Base-by-base conservation (phyloP, 2,888 invertebrate species). In the Agrilus mali region DNA sequence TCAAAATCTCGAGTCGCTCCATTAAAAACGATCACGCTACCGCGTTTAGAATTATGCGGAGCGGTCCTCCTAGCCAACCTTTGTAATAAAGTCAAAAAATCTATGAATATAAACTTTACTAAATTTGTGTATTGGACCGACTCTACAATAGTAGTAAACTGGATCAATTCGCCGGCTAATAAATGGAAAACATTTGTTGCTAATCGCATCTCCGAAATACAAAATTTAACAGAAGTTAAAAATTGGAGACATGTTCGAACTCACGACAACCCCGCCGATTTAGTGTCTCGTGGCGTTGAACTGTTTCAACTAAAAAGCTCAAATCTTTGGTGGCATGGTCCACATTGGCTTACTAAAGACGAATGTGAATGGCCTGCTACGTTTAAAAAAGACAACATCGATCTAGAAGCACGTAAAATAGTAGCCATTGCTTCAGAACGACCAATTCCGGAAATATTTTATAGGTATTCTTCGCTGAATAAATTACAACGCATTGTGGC, bases 111-210 rank as follows among this genome's bases (percentile, higher is more conserved):
- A 1, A 17, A 20, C 2, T 16, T 44, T 12, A 32, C 40, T 2
- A 10, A 41, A 22, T 37, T 45, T 3, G 42, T 16, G 10, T 46
- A 40, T 7, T 55, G 52, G 53, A 50, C 53, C 5, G 58, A 60
- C 43, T 59, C 56, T 0, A 53, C 52, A 32, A 53, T 60, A 7
- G 54, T 52, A 3, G 42, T 60, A 2, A 47, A 49, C 31, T 60
- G 58, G 57, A 42, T 57, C 7, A 32, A 17, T 8, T 33, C 48
- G 16, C 36, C 44, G 7, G 48, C 53, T 20, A 20, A 33, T 13
- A 27, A 42, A 7, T 53, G 52, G 53, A 47, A 50, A 43, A 48
- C 50, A 1, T 55, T 54, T 38, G 55, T 55, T 0, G 36, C 47
- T 4, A 52, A 53, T 41, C 33, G 55, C 16, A 49, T 52, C 1